Conservation (phyloP, 2,888 invertebrate genomes). For the Orthonevra nobilis region DNA sequence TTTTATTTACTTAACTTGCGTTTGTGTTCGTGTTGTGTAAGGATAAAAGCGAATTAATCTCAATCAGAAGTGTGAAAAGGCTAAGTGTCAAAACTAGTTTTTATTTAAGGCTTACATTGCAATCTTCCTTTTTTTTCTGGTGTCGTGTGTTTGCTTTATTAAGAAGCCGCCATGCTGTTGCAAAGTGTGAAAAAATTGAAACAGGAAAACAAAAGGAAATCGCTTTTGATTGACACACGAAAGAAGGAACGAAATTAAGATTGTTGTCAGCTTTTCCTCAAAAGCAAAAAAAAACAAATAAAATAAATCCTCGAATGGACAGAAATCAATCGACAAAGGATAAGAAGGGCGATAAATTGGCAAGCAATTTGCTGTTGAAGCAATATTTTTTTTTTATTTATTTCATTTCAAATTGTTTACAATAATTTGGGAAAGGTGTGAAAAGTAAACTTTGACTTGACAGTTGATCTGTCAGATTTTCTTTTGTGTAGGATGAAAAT, state of each 20-base stretch:
- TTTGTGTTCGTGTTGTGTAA: slow-evolving; percentile 49
- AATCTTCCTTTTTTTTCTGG: slow-evolving; percentile 19
- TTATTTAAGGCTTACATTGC: slow-evolving; percentile 32
- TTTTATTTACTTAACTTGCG: neutral
- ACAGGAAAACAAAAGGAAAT: slow-evolving; percentile 21
- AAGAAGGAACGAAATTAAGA: slow-evolving; percentile 46
- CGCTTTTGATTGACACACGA: slow-evolving; percentile 46
- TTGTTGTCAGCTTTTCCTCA: slow-evolving; percentile 30
- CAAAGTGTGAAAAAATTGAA: slow-evolving; percentile 42
- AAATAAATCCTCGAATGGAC: too few relatives aligned
- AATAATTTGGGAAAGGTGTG: neutral
- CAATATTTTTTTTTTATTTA: neutral
- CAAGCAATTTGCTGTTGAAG: slow-evolving; percentile 48
- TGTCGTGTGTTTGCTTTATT: slow-evolving; percentile 48
- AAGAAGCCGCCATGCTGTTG: slow-evolving; percentile 22
- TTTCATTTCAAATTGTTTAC: too few relatives aligned
- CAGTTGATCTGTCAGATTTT: slow-evolving; percentile 22
- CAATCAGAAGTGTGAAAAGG: slow-evolving; percentile 35
- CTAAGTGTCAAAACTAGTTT: slow-evolving; percentile 45
- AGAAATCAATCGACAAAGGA: slow-evolving; percentile 62
- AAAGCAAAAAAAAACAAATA: slow-evolving; percentile 10
- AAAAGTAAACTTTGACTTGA: neutral
- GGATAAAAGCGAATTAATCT: slow-evolving; percentile 57
- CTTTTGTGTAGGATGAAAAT: slow-evolving; percentile 1
- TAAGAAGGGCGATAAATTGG: slow-evolving; percentile 51